Evolutionary conservation across 2,113 vertebrate species (phyloP).

Genomic region (Prolemur simus): DNA sequence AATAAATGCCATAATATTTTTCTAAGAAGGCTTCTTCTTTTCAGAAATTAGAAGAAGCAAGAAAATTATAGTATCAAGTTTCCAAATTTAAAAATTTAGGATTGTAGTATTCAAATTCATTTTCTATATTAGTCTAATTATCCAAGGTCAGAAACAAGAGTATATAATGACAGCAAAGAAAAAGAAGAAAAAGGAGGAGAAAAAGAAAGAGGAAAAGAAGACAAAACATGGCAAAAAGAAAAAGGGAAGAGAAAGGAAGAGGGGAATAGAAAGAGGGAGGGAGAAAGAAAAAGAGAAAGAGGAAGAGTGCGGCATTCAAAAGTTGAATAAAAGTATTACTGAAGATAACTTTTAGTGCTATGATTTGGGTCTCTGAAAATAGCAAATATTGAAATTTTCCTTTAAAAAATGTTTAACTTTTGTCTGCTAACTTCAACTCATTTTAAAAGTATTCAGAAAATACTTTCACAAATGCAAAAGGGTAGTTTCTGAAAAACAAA

Average conservation of each 20-base stretch:
- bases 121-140: background rate
- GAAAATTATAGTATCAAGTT: background rate
- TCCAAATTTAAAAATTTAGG: background rate
- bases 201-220: background rate
- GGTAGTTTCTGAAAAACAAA: conserved; percentile 83
- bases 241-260: background rate
- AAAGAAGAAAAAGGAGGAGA: background rate
- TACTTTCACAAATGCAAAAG: conserved; percentile 81
- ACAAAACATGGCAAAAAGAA: background rate
- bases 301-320: background rate
- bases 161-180: background rate
- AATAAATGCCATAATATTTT: background rate
- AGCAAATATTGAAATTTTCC: conserved; percentile 78
- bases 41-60: background rate
- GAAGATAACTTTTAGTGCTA: conserved; percentile 78
- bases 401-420: conserved; percentile 84
- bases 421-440: conserved; percentile 83
- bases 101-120: background rate
- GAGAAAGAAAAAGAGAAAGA: background rate
- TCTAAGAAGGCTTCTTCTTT: background rate
- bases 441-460: conserved; percentile 68
- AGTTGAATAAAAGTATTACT: conserved; percentile 57
- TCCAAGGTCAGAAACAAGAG: background rate
- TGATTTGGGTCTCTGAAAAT: conserved; percentile 82
- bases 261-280: background rate